Conservation (phyloP, 2,113 vertebrate species). For the Lagopus muta region DNA sequence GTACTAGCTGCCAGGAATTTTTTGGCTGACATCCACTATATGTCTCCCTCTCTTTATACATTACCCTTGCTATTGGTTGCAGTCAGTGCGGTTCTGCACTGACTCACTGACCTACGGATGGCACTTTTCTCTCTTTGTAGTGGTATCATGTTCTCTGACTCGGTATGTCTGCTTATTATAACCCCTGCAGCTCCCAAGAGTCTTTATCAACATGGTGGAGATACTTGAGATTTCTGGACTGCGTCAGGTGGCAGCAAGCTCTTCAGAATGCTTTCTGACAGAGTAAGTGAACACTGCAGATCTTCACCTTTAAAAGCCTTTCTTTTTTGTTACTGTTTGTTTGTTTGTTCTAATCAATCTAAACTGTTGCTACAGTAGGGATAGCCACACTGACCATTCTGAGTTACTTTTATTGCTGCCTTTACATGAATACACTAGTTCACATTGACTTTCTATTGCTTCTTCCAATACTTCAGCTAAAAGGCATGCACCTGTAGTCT, state of each 20-base stretch:
- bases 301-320: background rate
- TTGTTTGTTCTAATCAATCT: background rate
- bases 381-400: background rate
- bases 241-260: conserved; percentile 76
- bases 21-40: conserved; percentile 8
- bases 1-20: background rate
- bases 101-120: background rate
- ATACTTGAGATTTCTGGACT: conserved; percentile 85
- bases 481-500: background rate
- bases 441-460: background rate
- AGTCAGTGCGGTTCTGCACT: background rate
- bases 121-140: conserved; percentile 31
- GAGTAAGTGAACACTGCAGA: conserved; percentile 73
- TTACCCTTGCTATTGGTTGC: background rate
- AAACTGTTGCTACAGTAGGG: background rate
- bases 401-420: background rate
- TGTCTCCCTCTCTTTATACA: background rate
- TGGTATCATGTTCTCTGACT: conserved; percentile 43
- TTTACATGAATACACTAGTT: background rate
- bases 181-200: conserved; percentile 85
- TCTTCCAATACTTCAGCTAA: background rate
- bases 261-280: conserved; percentile 70
- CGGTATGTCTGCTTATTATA: conserved; percentile 30
- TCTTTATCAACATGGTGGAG: conserved; percentile 86
- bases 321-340: background rate